These are phyloP conservation scores for Drosophila mojavensis DNA, from an alignment of 1,140 invertebrate species.

Conservation along the genomic window DNA sequence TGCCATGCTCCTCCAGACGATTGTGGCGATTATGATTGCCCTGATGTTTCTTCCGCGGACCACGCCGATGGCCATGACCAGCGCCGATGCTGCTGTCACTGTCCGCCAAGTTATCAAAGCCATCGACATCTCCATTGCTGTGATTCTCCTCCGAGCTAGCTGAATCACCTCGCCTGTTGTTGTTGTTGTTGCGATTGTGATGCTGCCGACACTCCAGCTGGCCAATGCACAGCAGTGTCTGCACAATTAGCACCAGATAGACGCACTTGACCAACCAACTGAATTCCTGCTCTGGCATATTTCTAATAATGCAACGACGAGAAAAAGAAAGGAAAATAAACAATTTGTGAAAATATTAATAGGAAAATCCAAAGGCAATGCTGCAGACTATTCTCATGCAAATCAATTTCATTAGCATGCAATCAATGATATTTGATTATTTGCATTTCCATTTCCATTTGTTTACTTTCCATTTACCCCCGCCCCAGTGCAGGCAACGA, in stretches of 20 bases:
- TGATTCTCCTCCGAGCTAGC: constrained; percentile 66
- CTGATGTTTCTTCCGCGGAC: constrained; percentile 56
- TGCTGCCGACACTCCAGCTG: constrained; percentile 72
- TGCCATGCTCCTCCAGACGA: constrained; percentile 85
- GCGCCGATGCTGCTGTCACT: constrained; percentile 42
- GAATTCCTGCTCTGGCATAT: constrained; percentile 69
- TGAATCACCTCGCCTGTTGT: constrained; percentile 53
- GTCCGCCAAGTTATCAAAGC: constrained; percentile 50
- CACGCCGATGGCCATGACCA: constrained; percentile 46
- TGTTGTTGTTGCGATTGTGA: constrained; percentile 62
- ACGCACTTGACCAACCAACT: constrained; percentile 74
- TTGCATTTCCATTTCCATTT: constrained; percentile 21
- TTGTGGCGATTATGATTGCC: constrained; percentile 50
- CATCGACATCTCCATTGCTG: constrained; percentile 50
- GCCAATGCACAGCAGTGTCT: constrained; percentile 64
- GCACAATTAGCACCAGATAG: constrained; percentile 75
- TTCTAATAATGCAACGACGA: constrained; percentile 39
- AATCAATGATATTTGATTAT: constrained; percentile 30
- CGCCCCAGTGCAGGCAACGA: neutral
- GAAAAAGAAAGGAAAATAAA: constrained; percentile 14
- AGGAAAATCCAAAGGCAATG: neutral
- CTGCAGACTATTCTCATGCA: neutral
- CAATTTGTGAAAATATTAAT: constrained; percentile 2
- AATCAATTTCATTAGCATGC: constrained; percentile 7
- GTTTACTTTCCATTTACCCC: constrained; percentile 30